Percentiles rank a stretch among this genome's conserved stretches.
phyloP scores from a whole-genome alignment of 2,797 vertebrate species.

The Apodemus agrarius region DNA sequence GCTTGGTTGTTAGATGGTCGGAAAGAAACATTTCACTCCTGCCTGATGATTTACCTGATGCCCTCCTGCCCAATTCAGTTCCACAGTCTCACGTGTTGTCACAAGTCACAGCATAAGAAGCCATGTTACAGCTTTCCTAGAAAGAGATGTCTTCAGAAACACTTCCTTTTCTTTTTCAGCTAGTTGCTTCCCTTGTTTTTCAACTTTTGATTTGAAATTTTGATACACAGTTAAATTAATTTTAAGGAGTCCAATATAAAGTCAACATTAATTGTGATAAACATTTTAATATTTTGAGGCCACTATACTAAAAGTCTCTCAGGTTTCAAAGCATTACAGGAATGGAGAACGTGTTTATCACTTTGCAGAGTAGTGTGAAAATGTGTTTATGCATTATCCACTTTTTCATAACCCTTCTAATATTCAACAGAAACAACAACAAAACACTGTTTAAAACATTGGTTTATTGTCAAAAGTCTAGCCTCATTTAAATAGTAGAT shows the following conservation, averaged over 20 bases:
- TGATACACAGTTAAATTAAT: not conserved
- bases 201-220: not conserved
- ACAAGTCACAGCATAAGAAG: not conserved
- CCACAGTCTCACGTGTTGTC: rapidly evolving
- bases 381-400: conserved; percentile 5
- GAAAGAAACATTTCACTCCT: not conserved
- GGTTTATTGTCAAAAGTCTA: conserved; percentile 21
- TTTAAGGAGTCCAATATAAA: not conserved
- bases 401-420: not conserved
- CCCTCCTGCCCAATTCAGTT: not conserved
- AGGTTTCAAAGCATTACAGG: not conserved
- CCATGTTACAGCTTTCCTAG: not conserved
- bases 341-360: conserved; percentile 13
- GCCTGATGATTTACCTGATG: not conserved
- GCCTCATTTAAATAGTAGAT: conserved; percentile 45
- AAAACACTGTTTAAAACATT: not conserved
- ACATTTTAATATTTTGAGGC: not conserved
- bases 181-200: not conserved
- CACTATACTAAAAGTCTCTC: not conserved
- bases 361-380: conserved; percentile 48
- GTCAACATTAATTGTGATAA: not conserved
- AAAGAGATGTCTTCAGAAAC: not conserved
- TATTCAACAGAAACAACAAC: conserved; percentile 12
- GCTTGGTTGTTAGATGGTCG: not conserved
- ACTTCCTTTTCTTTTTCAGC: not conserved